A percentile compares a stretch with the other conserved stretches of the same genome.
phyloP scores from a whole-genome alignment of 2,113 vertebrate species.

The Phaethon lepturus region DNA sequence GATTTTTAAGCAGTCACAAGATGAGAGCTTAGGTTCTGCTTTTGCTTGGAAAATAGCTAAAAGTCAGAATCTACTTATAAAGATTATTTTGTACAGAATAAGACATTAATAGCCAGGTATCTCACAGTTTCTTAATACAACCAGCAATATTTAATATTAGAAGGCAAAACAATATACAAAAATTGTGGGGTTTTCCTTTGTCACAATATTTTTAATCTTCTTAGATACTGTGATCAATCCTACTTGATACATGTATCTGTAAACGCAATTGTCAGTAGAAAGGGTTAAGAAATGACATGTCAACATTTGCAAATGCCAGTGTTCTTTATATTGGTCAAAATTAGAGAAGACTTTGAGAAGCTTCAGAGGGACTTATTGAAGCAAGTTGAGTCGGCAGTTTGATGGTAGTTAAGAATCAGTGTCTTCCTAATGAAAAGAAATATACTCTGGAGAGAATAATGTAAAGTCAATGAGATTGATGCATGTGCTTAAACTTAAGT shows the following conservation, averaged over 20 bases:
- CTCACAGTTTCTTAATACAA: background rate
- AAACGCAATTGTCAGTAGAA: background rate
- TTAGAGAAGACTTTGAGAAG: slow-evolving; percentile 54
- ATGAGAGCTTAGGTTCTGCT: background rate
- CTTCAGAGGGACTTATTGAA: slow-evolving; percentile 48
- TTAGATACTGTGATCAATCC: background rate
- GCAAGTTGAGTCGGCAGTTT: slow-evolving; percentile 37
- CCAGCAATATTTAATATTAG: background rate
- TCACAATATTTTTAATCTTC: background rate
- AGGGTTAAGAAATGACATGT: background rate
- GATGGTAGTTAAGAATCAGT: slow-evolving; percentile 42
- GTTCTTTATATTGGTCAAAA: slow-evolving; percentile 32
- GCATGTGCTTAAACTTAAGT: slow-evolving; percentile 41
- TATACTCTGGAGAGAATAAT: slow-evolving; percentile 52
- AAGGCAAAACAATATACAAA: background rate
- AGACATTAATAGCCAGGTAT: background rate
- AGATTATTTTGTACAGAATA: accelerated
- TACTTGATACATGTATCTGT: background rate
- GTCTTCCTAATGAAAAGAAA: slow-evolving; percentile 64
- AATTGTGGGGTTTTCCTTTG: background rate
- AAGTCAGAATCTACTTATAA: background rate
- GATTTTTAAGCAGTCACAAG: background rate
- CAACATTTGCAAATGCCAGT: background rate
- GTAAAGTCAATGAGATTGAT: slow-evolving; percentile 57
- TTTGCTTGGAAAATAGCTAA: background rate